phyloP scores from a whole-genome alignment of 2,113 vertebrate species.

The Lanius collurio region DNA sequence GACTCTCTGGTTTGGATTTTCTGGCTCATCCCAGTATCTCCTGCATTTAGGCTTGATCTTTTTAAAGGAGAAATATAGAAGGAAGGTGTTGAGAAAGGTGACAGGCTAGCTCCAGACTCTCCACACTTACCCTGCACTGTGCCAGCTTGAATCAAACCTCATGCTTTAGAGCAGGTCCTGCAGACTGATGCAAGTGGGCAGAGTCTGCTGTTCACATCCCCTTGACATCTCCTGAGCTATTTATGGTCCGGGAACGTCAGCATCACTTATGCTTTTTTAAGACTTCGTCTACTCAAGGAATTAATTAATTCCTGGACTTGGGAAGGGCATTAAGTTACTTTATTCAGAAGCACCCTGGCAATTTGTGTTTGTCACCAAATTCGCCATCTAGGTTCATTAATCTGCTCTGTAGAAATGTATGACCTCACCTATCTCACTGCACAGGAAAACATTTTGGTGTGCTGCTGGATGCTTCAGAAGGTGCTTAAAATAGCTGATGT shows the following conservation, averaged over 20 bases:
- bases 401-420: background rate
- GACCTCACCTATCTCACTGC: background rate
- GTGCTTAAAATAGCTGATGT: constrained; percentile 38
- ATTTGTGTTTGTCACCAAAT: background rate
- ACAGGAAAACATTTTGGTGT: background rate
- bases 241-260: background rate
- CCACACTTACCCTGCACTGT: background rate
- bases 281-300: background rate
- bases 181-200: background rate
- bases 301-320: constrained; percentile 19
- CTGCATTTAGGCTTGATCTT: background rate
- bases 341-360: background rate
- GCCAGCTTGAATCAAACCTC: background rate
- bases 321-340: background rate
- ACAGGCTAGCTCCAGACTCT: background rate
- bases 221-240: background rate
- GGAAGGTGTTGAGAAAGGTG: background rate
- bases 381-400: background rate
- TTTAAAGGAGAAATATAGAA: background rate
- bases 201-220: background rate
- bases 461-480: constrained; percentile 12
- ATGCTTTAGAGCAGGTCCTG: background rate
- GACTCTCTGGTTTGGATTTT: background rate
- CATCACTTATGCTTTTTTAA: background rate
- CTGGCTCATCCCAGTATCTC: background rate